These are phyloP conservation scores for Megaleporinus macrocephalus DNA, from an alignment of 2,113 vertebrate species.

Conservation along the genomic window DNA sequence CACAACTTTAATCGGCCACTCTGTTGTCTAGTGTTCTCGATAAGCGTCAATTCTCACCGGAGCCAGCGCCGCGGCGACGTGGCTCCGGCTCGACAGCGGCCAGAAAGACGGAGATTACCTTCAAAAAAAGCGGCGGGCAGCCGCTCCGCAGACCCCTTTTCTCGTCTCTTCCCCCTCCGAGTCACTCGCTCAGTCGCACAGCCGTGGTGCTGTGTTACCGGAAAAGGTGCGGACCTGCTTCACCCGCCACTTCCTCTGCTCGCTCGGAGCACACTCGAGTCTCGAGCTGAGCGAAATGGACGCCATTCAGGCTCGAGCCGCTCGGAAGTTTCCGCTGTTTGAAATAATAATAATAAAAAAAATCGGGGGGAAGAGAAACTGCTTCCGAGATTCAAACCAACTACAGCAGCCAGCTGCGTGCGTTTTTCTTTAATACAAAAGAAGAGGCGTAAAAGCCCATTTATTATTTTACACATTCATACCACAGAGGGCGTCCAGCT, in stretches of 20 bases:
- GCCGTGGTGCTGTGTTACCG: constrained; percentile 77
- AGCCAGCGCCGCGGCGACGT: neutral
- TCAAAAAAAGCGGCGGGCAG: constrained; percentile 53
- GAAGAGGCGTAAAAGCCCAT: neutral
- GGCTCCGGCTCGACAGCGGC: neutral
- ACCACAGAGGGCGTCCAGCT: neutral
- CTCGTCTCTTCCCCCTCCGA: constrained; percentile 65
- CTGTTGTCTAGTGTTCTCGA: constrained; percentile 24
- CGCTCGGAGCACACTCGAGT: constrained; percentile 46
- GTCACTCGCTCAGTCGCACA: constrained; percentile 60
- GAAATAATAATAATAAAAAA: neutral
- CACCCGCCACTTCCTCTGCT: constrained; percentile 82
- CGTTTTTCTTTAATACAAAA: neutral
- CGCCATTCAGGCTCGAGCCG: constrained; percentile 67
- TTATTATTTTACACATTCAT: neutral
- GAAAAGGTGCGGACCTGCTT: constrained; percentile 84
- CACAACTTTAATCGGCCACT: constrained; percentile 73
- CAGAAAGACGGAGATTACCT: constrained; percentile 57
- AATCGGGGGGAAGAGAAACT: no score
- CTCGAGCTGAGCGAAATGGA: constrained; percentile 51
- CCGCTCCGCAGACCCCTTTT: constrained; percentile 63
- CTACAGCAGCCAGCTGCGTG: neutral
- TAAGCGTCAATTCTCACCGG: neutral
- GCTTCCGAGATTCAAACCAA: neutral
- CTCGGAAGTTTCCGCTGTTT: neutral